Percentiles rank a stretch among this genome's conserved stretches.
Conservation (phyloP, 2,113 vertebrate species). For the Elaphurus davidianus region DNA sequence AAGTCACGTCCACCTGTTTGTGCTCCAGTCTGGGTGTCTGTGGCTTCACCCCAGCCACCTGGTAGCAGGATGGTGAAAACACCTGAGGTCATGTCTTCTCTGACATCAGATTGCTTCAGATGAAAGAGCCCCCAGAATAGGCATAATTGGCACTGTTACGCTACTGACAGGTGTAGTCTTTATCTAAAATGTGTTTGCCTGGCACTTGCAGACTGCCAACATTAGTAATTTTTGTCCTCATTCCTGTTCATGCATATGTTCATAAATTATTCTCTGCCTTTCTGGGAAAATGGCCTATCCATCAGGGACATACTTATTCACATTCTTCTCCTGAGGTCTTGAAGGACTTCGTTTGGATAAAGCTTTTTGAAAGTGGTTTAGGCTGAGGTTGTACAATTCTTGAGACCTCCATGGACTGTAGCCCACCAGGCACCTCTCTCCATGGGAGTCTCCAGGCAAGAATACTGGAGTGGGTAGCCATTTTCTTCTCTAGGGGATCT, state of each 20-base stretch:
- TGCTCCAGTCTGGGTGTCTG: background rate
- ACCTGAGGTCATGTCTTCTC: rapidly evolving
- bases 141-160: too few relatives aligned
- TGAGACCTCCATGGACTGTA: background rate
- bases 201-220: rapidly evolving
- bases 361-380: background rate
- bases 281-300: background rate
- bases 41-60: background rate
- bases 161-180: background rate
- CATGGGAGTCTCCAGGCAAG: background rate
- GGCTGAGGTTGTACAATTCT: background rate
- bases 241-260: background rate
- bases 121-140: background rate
- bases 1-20: background rate
- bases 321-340: background rate
- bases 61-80: background rate
- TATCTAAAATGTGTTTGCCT: background rate
- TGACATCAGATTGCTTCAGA: background rate
- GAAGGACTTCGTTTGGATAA: background rate
- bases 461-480: background rate
- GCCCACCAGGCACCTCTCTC: background rate
- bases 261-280: background rate
- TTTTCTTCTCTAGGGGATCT: background rate
- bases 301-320: background rate
- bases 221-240: background rate